Base-by-base conservation (phyloP, 2,888 invertebrate genomes). In the Lordiphosa fenestrarum region DNA sequence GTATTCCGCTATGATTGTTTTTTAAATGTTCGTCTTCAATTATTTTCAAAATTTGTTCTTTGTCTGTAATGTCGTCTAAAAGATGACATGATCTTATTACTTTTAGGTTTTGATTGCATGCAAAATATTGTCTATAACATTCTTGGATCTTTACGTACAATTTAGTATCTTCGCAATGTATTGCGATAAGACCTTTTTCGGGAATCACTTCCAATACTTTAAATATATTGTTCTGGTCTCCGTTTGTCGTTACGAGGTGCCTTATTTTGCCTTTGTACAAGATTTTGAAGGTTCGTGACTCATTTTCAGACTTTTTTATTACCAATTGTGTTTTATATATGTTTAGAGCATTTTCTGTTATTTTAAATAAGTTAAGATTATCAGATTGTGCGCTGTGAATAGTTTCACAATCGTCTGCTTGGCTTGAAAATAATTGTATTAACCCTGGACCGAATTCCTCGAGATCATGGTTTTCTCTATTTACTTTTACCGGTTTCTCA, bases 11-110 rank as follows among this genome's bases (percentile, higher is more conserved):
- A 38, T 38, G 38, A 2, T 38, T 38, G 13, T 15, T 38, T 38
- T 38, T 38, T 9, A 38, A 4, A 7, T 15, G 9, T 38, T 38
- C 38, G 7, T 38, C 12, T 15, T 38, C 38, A 19, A 38, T 38
- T 38, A 38, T 40, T 50, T 40, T 33, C 12, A 40, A 50, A 40
- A 50, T 50, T 37, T 36, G n/a, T 48, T 48, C 37, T 37, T 37
- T 48, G 21, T 37, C 50, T 30, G 40, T 35, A 3, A 40, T 12
- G n/a, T 40, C 33, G 30, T 50, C 25, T 15, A 33, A 39, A 6
- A 50, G n/a, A n/a, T 3, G 3, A 25, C 38, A 39, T 3, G 30
- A 39, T 50, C 19, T 42, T 36, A 52, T n/a, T 13, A 42, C 41
- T n/a, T n/a, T n/a, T n/a, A n/a, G n/a, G n/a, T n/a, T n/a, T n/a